Conservation (phyloP, 2,888 invertebrate species). For the Cabera pusaria region DNA sequence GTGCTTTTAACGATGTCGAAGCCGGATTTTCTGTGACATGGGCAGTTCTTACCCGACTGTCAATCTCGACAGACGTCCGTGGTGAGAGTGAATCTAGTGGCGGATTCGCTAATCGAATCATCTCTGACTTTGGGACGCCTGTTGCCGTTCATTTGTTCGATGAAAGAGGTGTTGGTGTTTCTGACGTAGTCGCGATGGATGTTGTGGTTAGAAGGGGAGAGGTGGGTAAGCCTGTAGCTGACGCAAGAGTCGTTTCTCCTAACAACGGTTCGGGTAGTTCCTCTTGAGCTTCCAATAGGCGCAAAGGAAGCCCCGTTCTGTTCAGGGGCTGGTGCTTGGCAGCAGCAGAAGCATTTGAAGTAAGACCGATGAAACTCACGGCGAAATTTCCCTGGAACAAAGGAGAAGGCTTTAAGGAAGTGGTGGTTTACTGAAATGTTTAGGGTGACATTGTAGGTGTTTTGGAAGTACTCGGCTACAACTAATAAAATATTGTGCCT, state of each 20-base stretch:
- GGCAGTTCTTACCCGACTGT: slow-evolving; percentile 57
- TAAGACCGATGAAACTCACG: slow-evolving; percentile 88
- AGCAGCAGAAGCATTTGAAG: slow-evolving; percentile 84
- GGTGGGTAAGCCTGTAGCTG: slow-evolving; percentile 71
- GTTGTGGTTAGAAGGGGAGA: slow-evolving; percentile 76
- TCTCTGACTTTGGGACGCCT: slow-evolving; percentile 61
- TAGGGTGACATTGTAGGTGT: too few species aligned
- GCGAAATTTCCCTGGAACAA: slow-evolving; percentile 86
- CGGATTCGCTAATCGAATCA: slow-evolving; percentile 71
- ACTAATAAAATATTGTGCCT: too few species aligned
- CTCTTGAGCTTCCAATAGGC: slow-evolving; percentile 70
- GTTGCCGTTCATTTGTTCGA: slow-evolving; percentile 72
- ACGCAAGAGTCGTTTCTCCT: slow-evolving; percentile 75
- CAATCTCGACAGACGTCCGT: slow-evolving; percentile 71
- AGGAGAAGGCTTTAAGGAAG: slow-evolving; percentile 24
- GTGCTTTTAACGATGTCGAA: slow-evolving; percentile 62
- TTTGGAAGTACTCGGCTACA: too few species aligned
- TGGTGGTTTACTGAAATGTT: too few species aligned
- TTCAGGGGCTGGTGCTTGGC: slow-evolving; percentile 52
- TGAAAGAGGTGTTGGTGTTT: slow-evolving; percentile 76
- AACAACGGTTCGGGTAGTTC: slow-evolving; percentile 70
- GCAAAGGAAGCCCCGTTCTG: slow-evolving; percentile 73
- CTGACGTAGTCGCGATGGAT: slow-evolving; percentile 66
- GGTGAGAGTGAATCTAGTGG: slow-evolving; percentile 66
- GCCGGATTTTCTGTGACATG: slow-evolving; percentile 52